Evolutionary conservation across 2,113 vertebrate genomes (phyloP), one percentile per base, ranked within the genome.

Genomic region (Irena cyanogastra): DNA sequence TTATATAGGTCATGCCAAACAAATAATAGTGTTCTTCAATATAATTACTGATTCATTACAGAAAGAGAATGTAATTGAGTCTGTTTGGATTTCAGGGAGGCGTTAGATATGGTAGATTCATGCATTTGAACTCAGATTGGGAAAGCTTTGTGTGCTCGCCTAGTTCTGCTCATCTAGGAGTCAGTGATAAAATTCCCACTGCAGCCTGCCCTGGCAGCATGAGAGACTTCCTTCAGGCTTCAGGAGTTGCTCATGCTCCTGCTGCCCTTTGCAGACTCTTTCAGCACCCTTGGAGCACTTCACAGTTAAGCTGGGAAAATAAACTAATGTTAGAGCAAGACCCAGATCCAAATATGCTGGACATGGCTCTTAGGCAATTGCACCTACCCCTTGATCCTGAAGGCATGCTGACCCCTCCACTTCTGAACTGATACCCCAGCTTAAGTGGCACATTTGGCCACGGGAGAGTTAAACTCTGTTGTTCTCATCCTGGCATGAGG

Each of bases 1-100:
- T 96, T 97, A 96, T 96, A 93, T 97, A 97, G 97, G 97, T 96
- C 95, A 96, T 96, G 95, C 91, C 91, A 94, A 95, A 94, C 90
- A 95, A 96, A 95, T 96, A 95, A 95, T 95, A 93, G 91, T 93
- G 91, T 93, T 97, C 96, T 96, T 97, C 92, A 96, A 52, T 86
- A 75, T 96, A 97, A 97, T 96, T 96, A 96, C 92, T 71, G 94
- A 93, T 96, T 97, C 88, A 95, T 96, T 97, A 94, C 4, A 15
- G 92, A 90, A 87, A 71, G 85, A 77, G 90, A 96, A 94, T 70
- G 86, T 90, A 92, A 94, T 94, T 1, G 64, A 94, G 83, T 88
- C 76, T 94, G 87, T 93, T 78, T 96, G 93, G 94, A 95, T 93
- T 95, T 95, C 90, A 87, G 88, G 90, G 90, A 93, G 93, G 90